Percentiles rank a stretch among this genome's conserved stretches.
These are phyloP conservation scores for Macropis europaea DNA, from an alignment of 2,888 invertebrate genomes.

Conservation along the genomic window DNA sequence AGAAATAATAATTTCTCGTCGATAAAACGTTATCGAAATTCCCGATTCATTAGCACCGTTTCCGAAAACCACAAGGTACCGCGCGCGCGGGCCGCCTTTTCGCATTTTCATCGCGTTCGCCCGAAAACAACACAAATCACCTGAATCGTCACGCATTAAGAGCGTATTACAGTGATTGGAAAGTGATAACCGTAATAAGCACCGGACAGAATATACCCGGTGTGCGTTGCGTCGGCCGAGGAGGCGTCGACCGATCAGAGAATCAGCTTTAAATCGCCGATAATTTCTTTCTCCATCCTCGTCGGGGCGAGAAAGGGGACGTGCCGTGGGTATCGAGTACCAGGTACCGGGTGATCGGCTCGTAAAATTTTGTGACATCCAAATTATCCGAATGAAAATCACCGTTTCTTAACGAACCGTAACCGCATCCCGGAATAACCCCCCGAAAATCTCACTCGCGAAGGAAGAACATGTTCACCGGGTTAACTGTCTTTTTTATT, in stretches of 20 bases:
- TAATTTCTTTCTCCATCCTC: constrained; percentile 59
- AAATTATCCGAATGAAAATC: constrained; percentile 36
- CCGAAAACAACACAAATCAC: constrained; percentile 56
- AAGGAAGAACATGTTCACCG: too few relatives aligned
- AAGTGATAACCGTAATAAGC: constrained; percentile 63
- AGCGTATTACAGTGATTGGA: constrained; percentile 63
- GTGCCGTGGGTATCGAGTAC: constrained; percentile 47
- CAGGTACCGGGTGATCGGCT: constrained; percentile 47
- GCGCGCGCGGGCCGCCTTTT: too few relatives aligned
- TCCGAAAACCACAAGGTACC: too few relatives aligned
- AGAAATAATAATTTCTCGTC: too few relatives aligned
- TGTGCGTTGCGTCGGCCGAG: constrained; percentile 46
- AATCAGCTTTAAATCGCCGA: constrained; percentile 65
- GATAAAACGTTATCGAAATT: too few relatives aligned
- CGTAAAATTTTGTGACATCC: constrained; percentile 51
- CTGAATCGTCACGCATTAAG: constrained; percentile 62
- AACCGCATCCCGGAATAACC: too few relatives aligned
- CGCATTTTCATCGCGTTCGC: background rate
- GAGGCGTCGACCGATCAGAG: constrained; percentile 65
- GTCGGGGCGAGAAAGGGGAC: constrained; percentile 21
- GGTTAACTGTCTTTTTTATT: too few relatives aligned
- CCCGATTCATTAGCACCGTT: too few relatives aligned
- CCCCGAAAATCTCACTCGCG: too few relatives aligned
- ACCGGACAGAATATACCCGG: constrained; percentile 41
- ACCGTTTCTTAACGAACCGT: background rate